Evolutionary conservation across 2,888 invertebrate species (phyloP), one percentile per base, ranked within the genome.

Genomic region (Hartigia nigra): DNA sequence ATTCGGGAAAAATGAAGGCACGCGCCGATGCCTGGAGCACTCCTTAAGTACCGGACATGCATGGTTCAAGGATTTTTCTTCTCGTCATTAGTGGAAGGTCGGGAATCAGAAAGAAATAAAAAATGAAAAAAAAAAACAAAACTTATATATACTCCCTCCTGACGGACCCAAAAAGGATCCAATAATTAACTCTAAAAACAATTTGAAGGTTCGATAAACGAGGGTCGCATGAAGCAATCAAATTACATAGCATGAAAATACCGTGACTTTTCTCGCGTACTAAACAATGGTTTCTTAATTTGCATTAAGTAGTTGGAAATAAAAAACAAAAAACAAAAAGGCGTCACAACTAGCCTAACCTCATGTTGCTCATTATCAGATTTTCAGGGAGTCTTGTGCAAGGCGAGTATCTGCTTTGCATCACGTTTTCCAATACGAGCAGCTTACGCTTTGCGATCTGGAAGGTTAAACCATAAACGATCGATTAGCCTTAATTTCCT

Each of bases 241-340:
- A 55, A 55, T 55, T 23, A 39, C 39, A 9, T 23, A 35, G 23
- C 36, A n/a, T n/a, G n/a, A 37, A 37, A 75, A 36, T 34, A 37
- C 31, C 9, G 75, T 75, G 75, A 75, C 37, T 75, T 75, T 34
- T 36, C 35, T 75, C 75, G 12, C 75, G 75, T 75, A n/a, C 12
- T 5, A 35, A 11, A 34, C 31, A 75, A 11, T 36, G 34, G 23
- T 36, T 36, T 23, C 4, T 14, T 36, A 23, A 37, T 36, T 31
- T 36, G 11, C 74, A 74, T 34, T 32, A 34, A 36, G 23, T 23
- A 23, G 55, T 55, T 1, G 3, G 23, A 55, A 55, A 55, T 23
- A 55, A 34, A 75, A 75, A 35, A 74, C 11, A 74, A 75, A 1
- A 55, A 34, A 75, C 35, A 35, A 74, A 23, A 74, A 75, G 3